phyloP scores from a whole-genome alignment of 2,113 vertebrate species.

The Dicaeum eximium region DNA sequence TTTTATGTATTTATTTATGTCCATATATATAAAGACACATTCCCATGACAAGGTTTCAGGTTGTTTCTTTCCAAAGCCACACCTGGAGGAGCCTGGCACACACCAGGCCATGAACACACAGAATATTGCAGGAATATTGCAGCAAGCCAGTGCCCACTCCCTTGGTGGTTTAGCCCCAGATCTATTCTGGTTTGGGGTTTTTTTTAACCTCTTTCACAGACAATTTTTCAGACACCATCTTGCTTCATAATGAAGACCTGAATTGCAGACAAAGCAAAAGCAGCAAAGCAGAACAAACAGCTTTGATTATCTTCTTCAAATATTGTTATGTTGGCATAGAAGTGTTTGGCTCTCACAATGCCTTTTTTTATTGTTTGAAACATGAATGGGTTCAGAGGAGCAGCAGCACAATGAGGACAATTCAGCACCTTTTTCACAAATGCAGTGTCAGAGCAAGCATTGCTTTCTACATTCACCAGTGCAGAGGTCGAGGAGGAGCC shows the following conservation, averaged over 20 bases:
- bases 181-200: neutral
- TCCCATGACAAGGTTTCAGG: neutral
- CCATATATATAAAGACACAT: neutral
- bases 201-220: neutral
- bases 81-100: neutral
- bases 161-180: neutral
- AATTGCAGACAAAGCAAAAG: conserved; percentile 18
- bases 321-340: conserved; percentile 5
- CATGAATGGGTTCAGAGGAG: neutral
- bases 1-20: neutral
- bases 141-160: neutral
- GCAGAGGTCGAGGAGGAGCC: neutral
- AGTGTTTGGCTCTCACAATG: conserved; percentile 13
- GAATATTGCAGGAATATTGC: neutral
- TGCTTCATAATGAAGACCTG: conserved; percentile 29
- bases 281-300: conserved; percentile 53
- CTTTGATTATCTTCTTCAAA: conserved; percentile 54
- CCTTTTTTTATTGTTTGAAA: neutral
- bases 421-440: conserved; percentile 11
- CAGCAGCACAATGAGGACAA: conserved; percentile 2
- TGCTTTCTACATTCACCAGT: neutral
- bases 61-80: neutral
- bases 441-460: neutral
- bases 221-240: neutral
- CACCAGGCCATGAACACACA: neutral